phyloP scores from a whole-genome alignment of 2,888 invertebrate species.

The Liodrosophila aerea region DNA sequence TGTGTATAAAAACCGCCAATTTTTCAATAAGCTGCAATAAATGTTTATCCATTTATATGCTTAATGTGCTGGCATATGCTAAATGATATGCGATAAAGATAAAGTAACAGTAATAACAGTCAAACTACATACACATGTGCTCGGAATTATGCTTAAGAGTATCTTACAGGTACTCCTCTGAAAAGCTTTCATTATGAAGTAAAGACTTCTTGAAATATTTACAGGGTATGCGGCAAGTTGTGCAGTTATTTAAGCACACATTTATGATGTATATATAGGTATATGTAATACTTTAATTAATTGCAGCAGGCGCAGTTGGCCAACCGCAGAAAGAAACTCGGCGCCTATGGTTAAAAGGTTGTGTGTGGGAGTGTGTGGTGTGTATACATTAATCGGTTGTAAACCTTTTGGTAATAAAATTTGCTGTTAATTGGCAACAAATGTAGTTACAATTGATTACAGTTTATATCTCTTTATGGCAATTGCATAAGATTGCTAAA shows the following conservation, averaged over 20 bases:
- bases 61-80: constrained; percentile 47
- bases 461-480: neutral
- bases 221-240: too few relatives aligned
- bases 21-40: constrained; percentile 78
- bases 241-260: too few relatives aligned
- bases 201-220: too few relatives aligned
- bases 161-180: too few relatives aligned
- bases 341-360: constrained; percentile 1
- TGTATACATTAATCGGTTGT: constrained; percentile 50
- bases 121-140: too few relatives aligned
- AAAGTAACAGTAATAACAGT: too few relatives aligned
- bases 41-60: constrained; percentile 76
- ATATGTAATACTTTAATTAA: constrained; percentile 35
- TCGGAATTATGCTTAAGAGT: too few relatives aligned
- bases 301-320: constrained; percentile 34
- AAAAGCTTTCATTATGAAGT: too few relatives aligned
- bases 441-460: constrained; percentile 30
- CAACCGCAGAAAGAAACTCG: constrained; percentile 36
- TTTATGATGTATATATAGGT: too few relatives aligned
- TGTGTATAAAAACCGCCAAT: constrained; percentile 68
- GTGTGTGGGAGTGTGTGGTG: constrained; percentile 9
- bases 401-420: constrained; percentile 55
- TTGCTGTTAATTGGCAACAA: constrained; percentile 45
- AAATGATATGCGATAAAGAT: too few relatives aligned
- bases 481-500: too few relatives aligned